These are phyloP conservation scores for Phrynocephalus guinanensis DNA, from an alignment of 2,797 vertebrate genomes.

Conservation along the genomic window DNA sequence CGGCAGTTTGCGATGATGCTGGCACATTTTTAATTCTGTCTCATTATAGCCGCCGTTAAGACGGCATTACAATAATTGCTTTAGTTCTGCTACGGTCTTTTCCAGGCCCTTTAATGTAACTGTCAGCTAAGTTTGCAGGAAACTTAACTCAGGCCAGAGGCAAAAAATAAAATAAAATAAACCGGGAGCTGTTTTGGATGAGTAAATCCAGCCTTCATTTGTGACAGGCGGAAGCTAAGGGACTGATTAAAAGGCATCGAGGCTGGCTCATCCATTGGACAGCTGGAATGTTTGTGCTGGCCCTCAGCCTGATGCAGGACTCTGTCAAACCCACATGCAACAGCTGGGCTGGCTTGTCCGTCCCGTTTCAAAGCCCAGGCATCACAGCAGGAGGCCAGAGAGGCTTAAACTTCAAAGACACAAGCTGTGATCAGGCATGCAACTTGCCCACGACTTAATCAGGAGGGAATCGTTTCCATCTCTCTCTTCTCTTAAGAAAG, in stretches of 20 bases:
- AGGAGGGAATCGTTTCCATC: too few relatives aligned
- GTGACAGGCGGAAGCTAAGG: constrained; percentile 24
- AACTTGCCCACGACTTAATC: too few relatives aligned
- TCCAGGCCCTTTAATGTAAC: constrained; percentile 72
- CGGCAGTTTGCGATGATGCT: constrained; percentile 70
- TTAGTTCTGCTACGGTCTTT: constrained; percentile 78
- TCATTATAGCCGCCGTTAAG: constrained; percentile 79
- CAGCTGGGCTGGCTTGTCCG: not conserved
- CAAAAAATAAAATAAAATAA: not conserved
- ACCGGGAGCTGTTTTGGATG: constrained; percentile 33
- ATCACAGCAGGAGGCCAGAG: too few relatives aligned
- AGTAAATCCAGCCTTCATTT: not conserved
- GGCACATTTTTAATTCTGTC: constrained; percentile 78
- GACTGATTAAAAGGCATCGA: constrained; percentile 35
- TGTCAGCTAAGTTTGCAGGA: constrained; percentile 71
- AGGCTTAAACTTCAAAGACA: not conserved
- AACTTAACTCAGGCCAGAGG: constrained; percentile 49
- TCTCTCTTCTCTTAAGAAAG: too few relatives aligned
- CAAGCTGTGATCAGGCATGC: too few relatives aligned
- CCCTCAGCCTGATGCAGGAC: not conserved
- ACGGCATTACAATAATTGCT: constrained; percentile 81
- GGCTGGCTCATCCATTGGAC: not conserved
- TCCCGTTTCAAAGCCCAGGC: not conserved
- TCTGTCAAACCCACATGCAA: not conserved
- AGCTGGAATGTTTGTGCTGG: constrained; percentile 24